phyloP scores from a whole-genome alignment of 2,888 invertebrate species.

The Parochlus steinenii region DNA sequence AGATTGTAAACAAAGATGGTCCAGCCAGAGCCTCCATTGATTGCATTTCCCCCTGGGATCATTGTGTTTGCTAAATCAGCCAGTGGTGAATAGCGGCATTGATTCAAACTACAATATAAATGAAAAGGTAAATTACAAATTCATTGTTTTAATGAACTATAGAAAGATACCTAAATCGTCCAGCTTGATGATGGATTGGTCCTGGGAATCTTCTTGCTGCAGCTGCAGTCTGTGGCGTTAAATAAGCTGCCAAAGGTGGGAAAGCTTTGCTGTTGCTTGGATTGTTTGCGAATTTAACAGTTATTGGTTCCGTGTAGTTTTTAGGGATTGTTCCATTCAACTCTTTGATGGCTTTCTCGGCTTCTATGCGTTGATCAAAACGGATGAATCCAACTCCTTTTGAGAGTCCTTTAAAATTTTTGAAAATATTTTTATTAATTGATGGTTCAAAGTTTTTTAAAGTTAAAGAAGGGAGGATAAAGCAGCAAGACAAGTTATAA shows the following conservation, averaged over 20 bases:
- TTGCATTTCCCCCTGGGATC: constrained; percentile 61
- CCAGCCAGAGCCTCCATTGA: constrained; percentile 56
- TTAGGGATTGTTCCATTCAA: constrained; percentile 81
- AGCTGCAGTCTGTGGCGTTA: constrained; percentile 51
- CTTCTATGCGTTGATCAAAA: constrained; percentile 83
- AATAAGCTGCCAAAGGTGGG: constrained; percentile 68
- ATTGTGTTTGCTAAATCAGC: constrained; percentile 61
- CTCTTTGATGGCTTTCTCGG: constrained; percentile 81
- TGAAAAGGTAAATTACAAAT: too few relatives aligned
- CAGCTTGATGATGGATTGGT: constrained; percentile 35
- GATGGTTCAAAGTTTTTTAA: too few relatives aligned
- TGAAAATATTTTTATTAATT: too few relatives aligned
- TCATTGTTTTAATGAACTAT: too few relatives aligned
- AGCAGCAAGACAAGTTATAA: too few relatives aligned
- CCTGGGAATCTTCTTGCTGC: constrained; percentile 67
- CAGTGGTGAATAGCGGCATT: constrained; percentile 61
- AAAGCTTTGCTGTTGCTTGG: constrained; percentile 74
- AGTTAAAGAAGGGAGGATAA: too few relatives aligned
- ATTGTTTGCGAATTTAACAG: constrained; percentile 90
- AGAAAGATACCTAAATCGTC: constrained; percentile 11
- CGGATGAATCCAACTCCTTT: constrained; percentile 92
- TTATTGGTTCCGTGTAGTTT: constrained; percentile 77
- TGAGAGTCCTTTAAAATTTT: constrained; percentile 51
- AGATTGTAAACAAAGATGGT: constrained; percentile 88
- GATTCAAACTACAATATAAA: constrained; percentile 10